These are phyloP conservation scores for Cephalopholis sonnerati DNA, from an alignment of 2,113 vertebrate genomes.

Conservation along the genomic window DNA sequence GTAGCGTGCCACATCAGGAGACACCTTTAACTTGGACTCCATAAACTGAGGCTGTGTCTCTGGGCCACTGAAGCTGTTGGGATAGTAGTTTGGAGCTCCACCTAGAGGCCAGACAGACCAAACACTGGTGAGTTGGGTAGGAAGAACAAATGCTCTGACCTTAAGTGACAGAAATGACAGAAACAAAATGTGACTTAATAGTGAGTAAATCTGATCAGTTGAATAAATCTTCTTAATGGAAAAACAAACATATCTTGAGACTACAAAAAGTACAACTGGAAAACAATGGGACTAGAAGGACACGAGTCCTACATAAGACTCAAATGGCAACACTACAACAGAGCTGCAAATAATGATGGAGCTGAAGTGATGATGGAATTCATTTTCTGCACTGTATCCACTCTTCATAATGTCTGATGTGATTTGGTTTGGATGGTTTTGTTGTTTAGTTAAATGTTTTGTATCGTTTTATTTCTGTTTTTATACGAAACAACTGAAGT, in stretches of 20 bases:
- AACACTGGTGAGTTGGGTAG: not conserved
- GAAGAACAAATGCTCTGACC: not conserved
- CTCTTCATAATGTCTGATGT: too few species aligned
- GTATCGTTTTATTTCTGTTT: too few species aligned
- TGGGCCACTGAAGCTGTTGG: conserved; percentile 95
- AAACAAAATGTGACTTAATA: not conserved
- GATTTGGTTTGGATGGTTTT: too few species aligned
- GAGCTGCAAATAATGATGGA: too few species aligned
- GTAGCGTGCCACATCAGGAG: conserved; percentile 88
- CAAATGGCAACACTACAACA: not conserved
- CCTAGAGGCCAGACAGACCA: conserved; percentile 78
- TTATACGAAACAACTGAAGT: too few species aligned
- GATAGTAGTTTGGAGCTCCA: conserved; percentile 96
- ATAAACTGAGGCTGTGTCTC: conserved; percentile 77
- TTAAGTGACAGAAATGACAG: not conserved
- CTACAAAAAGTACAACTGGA: not conserved
- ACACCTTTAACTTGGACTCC: conserved; percentile 78
- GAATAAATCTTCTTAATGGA: not conserved
- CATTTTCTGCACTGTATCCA: too few species aligned
- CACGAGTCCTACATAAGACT: not conserved
- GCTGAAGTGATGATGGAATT: too few species aligned
- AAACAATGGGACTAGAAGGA: not conserved
- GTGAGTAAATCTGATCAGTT: not conserved
- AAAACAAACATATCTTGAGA: not conserved
- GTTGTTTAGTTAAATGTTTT: too few species aligned